phyloP scores from a whole-genome alignment of 2,797 vertebrate genomes.

The Cyclura pinguis region DNA sequence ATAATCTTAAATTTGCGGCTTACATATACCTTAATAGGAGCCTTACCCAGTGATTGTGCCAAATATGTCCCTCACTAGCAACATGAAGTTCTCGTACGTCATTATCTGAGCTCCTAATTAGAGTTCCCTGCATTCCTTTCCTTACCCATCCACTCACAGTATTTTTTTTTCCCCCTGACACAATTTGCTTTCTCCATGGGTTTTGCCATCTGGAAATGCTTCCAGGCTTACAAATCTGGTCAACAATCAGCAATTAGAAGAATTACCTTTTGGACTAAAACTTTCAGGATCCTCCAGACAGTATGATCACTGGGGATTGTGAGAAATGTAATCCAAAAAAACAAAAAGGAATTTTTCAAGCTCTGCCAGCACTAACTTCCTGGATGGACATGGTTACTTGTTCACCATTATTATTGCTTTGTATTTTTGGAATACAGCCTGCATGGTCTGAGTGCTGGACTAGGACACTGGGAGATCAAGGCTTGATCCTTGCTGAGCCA shows the following conservation, averaged over 20 bases:
- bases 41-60: not conserved
- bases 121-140: not conserved
- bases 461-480: not conserved
- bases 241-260: not conserved
- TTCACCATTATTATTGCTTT: not conserved
- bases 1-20: constrained; percentile 28
- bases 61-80: not conserved
- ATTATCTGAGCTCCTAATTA: constrained; percentile 3
- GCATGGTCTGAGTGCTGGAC: not conserved
- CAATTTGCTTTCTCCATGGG: not conserved
- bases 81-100: not conserved
- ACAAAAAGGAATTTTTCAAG: not conserved
- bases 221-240: not conserved
- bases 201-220: not conserved
- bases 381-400: not conserved
- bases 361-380: not conserved
- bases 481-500: too few species aligned
- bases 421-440: not conserved
- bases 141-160: not conserved
- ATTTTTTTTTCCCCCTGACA: not conserved
- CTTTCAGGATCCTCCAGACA: not conserved
- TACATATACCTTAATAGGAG: constrained; percentile 1
- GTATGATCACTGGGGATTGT: not conserved
- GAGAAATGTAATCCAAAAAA: not conserved
- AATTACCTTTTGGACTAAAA: not conserved